Conservation (phyloP, 1,140 invertebrate species). For the Oncopeltus fasciatus region DNA sequence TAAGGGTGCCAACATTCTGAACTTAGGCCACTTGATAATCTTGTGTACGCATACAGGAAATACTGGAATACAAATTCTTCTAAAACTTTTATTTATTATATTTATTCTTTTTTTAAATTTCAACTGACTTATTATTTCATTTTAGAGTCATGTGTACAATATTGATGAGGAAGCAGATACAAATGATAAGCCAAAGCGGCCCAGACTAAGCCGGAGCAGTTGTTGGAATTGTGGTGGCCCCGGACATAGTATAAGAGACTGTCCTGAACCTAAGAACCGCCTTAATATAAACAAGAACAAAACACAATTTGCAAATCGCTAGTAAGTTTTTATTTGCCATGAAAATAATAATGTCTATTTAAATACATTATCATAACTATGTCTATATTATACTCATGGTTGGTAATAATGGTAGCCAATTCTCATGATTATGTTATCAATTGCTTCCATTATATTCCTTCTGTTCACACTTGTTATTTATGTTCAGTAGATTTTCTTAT, state of each 20-base stretch:
- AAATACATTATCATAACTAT: background rate
- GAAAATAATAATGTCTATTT: background rate
- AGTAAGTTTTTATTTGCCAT: background rate
- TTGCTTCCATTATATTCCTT: background rate
- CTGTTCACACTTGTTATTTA: background rate
- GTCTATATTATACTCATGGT: background rate
- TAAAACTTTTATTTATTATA: background rate
- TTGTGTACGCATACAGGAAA: too few species aligned
- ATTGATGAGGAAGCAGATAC: background rate
- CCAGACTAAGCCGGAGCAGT: background rate
- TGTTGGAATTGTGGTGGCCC: slow-evolving; percentile 21
- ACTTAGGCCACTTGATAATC: too few species aligned
- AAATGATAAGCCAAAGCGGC: background rate
- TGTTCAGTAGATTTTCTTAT: too few species aligned
- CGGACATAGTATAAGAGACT: slow-evolving; percentile 17
- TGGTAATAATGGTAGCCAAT: background rate
- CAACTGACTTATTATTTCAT: background rate
- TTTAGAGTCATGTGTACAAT: background rate
- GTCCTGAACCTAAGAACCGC: slow-evolving; percentile 9
- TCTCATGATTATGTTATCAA: background rate
- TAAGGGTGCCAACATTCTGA: too few species aligned
- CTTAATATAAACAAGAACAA: slow-evolving; percentile 1
- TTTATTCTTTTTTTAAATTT: background rate
- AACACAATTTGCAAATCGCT: background rate
- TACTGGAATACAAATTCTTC: too few species aligned